Conservation (phyloP, 2,888 invertebrate species). For the Drosophila birchii region DNA sequence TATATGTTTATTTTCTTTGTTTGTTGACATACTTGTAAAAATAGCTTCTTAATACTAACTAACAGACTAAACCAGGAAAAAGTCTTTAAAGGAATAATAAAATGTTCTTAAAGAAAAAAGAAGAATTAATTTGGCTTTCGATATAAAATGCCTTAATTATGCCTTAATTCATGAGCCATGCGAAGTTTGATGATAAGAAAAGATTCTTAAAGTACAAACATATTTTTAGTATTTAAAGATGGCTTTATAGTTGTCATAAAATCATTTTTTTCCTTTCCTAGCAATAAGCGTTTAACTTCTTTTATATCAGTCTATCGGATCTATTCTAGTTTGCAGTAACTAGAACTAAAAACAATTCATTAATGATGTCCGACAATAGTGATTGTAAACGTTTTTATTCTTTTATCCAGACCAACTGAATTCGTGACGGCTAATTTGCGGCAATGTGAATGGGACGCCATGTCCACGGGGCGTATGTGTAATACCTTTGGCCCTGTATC, state of each 20-base stretch:
- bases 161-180: neutral
- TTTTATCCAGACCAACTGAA: slow-evolving; percentile 1
- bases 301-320: neutral
- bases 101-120: neutral
- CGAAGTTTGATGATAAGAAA: neutral
- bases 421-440: slow-evolving; percentile 44
- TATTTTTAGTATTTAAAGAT: neutral
- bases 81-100: too few relatives aligned
- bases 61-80: neutral
- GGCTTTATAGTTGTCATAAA: neutral
- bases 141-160: neutral
- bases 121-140: neutral
- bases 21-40: neutral
- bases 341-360: slow-evolving; percentile 41
- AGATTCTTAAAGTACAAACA: too few relatives aligned
- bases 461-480: slow-evolving; percentile 18
- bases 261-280: neutral
- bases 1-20: neutral
- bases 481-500: slow-evolving; percentile 10
- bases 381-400: slow-evolving; percentile 22
- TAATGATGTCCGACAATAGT: slow-evolving; percentile 52
- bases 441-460: slow-evolving; percentile 61
- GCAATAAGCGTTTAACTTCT: neutral
- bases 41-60: neutral
- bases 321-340: neutral